Conservation (phyloP, 2,888 invertebrate genomes). For the Ormyrus labotus region DNA sequence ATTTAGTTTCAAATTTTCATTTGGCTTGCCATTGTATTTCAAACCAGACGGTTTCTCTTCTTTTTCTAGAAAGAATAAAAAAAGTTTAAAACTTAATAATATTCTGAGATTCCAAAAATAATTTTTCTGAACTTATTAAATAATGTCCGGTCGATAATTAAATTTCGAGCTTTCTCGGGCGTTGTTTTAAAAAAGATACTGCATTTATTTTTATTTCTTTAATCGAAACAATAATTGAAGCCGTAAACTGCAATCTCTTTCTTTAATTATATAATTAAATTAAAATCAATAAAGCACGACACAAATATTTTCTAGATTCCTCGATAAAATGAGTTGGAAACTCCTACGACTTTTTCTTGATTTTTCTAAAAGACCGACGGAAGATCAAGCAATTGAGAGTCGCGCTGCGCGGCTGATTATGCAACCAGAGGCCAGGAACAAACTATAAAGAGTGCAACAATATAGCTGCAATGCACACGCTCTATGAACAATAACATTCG, state of each 20-base stretch:
- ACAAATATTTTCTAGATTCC: background rate
- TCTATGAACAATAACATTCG: slow-evolving; percentile 13
- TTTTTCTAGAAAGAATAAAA: slow-evolving; percentile 21
- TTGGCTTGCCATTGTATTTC: slow-evolving; percentile 56
- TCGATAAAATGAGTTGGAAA: background rate
- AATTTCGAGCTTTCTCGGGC: background rate
- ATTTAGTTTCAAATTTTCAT: slow-evolving; percentile 68
- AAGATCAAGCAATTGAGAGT: slow-evolving; percentile 19
- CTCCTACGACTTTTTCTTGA: background rate
- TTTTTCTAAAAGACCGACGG: background rate
- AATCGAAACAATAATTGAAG: too few species aligned
- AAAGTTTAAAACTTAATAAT: background rate
- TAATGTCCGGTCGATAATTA: background rate
- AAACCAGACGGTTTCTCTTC: slow-evolving; percentile 48
- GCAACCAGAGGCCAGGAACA: slow-evolving; percentile 32
- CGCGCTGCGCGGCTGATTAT: slow-evolving; percentile 28
- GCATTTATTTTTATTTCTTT: too few species aligned
- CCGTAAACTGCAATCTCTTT: too few species aligned
- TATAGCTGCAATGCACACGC: background rate
- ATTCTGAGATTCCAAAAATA: background rate
- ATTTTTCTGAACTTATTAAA: background rate
- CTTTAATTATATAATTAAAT: background rate
- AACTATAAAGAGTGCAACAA: slow-evolving; percentile 1
- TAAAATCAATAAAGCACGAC: background rate
- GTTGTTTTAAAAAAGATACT: slow-evolving; percentile 4